phyloP scores from a whole-genome alignment of 2,113 vertebrate species.

The Cygnus buccinator region DNA sequence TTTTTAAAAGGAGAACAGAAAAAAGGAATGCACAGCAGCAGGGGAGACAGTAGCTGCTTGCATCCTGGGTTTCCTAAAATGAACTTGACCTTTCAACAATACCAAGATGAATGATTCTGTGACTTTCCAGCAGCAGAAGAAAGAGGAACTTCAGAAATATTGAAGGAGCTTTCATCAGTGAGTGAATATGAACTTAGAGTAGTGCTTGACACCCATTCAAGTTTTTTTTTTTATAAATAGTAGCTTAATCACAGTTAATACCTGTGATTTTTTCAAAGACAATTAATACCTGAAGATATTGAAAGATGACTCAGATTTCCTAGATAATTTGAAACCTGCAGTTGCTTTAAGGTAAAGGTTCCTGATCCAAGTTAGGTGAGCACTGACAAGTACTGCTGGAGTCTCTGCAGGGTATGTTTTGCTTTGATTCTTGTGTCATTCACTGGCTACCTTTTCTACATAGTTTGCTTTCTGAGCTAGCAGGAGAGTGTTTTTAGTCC shows the following conservation, averaged over 20 bases:
- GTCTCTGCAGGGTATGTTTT: not conserved
- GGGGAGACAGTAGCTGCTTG: not conserved
- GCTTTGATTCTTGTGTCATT: not conserved
- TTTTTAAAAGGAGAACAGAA: not conserved
- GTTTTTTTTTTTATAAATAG: not conserved
- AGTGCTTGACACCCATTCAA: not conserved
- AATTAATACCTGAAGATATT: not conserved
- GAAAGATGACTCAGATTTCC: not conserved
- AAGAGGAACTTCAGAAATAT: not conserved
- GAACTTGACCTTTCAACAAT: conserved; percentile 22
- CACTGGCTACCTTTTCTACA: not conserved
- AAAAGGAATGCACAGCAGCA: not conserved
- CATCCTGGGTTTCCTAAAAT: not conserved
- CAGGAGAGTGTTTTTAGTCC: not conserved
- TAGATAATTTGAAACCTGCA: not conserved
- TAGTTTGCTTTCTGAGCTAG: not conserved
- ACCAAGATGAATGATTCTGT: not conserved
- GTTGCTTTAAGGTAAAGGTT: not conserved
- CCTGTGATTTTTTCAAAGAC: not conserved
- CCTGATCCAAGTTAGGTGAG: not conserved
- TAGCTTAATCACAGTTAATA: not conserved
- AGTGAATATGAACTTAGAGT: not conserved
- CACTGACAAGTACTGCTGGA: not conserved
- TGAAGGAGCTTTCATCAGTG: not conserved
- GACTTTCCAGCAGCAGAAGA: not conserved